Evolutionary conservation across 2,888 invertebrate genomes (phyloP).

Genomic region (Teinopalpus imperialis): DNA sequence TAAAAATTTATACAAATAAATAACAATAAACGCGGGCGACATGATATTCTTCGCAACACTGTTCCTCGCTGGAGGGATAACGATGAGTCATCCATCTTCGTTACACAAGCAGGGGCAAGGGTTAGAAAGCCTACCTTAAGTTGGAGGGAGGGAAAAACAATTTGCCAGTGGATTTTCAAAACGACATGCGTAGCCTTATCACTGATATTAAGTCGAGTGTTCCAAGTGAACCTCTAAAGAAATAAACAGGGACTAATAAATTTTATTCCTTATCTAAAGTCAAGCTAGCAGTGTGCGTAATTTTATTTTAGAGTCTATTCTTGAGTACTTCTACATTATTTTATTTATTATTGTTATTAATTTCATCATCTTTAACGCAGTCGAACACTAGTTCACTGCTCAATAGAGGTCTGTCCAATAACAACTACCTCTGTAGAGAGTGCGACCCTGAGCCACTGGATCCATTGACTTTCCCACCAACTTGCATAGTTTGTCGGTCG

Average conservation of each 20-base stretch:
- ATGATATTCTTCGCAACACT: conserved; percentile 32
- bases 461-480: too few species aligned
- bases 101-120: conserved; percentile 54
- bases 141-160: conserved; percentile 41
- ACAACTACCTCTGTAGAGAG: too few species aligned
- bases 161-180: conserved; percentile 45
- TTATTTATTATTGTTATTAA: too few species aligned
- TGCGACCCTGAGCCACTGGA: too few species aligned
- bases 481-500: too few species aligned
- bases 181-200: conserved; percentile 38
- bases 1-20: conserved; percentile 29
- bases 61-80: conserved; percentile 38
- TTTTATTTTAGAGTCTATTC: background rate
- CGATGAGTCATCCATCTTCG: conserved; percentile 63
- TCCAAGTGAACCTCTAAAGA: conserved; percentile 7
- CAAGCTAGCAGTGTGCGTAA: background rate
- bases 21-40: conserved; percentile 32
- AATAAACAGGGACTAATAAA: conserved; percentile 6
- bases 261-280: conserved; percentile 12
- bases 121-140: conserved; percentile 42
- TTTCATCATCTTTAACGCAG: too few species aligned
- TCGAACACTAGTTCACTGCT: too few species aligned
- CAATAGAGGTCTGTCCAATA: too few species aligned
- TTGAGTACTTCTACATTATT: too few species aligned
- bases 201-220: conserved; percentile 29